These are phyloP conservation scores for Callyntrura guangdongensis DNA, from an alignment of 2,888 invertebrate genomes.

Conservation along the genomic window DNA sequence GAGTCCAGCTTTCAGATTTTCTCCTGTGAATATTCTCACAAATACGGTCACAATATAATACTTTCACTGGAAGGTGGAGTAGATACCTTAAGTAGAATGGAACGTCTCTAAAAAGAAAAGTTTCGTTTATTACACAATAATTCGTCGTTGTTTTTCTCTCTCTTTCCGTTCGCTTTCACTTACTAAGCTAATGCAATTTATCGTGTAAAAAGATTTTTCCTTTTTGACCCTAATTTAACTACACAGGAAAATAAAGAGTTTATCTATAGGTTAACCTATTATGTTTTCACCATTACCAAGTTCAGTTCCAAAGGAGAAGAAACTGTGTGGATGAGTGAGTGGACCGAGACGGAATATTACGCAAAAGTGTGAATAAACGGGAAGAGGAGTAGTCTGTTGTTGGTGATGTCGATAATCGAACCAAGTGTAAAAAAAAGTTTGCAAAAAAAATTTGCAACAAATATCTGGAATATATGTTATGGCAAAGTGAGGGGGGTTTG, in stretches of 20 bases:
- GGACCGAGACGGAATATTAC: conserved; percentile 66
- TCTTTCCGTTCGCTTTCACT: conserved; percentile 44
- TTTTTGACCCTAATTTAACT: conserved; percentile 16
- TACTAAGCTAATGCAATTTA: conserved; percentile 9
- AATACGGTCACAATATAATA: conserved; percentile 20
- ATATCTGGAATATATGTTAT: conserved; percentile 72
- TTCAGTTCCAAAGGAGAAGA: conserved; percentile 51
- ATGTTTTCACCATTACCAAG: conserved; percentile 12
- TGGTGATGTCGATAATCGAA: conserved; percentile 73
- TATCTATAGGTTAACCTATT: conserved; percentile 52
- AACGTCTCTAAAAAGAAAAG: conserved; percentile 4
- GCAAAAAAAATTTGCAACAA: conserved; percentile 72
- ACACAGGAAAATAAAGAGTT: not conserved
- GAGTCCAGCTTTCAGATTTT: conserved; percentile 73
- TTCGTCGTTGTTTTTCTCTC: conserved; percentile 3
- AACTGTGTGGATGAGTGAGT: conserved; percentile 68
- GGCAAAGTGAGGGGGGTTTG: not conserved
- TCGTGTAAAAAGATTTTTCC: not conserved
- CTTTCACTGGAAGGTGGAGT: conserved; percentile 17
- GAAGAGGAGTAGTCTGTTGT: conserved; percentile 64
- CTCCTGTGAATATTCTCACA: not conserved
- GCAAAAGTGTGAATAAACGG: conserved; percentile 55
- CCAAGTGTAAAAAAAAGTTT: conserved; percentile 75
- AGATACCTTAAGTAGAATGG: not conserved
- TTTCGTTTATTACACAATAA: conserved; percentile 2